These are phyloP conservation scores for Clinocottus analis DNA, from an alignment of 2,113 vertebrate genomes.

Conservation along the genomic window DNA sequence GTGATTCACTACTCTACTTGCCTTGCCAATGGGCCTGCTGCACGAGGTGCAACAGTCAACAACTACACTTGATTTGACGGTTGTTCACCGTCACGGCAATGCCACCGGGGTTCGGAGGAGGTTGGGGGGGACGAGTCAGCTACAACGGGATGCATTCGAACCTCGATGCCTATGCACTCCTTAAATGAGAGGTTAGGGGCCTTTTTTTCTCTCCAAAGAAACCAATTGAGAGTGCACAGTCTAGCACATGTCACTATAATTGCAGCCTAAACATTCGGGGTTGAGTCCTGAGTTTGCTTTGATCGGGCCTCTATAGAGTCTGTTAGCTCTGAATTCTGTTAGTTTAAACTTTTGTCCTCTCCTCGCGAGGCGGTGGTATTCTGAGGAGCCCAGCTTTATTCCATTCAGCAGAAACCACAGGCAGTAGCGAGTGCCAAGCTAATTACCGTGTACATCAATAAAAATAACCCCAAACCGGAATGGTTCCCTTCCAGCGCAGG, in stretches of 20 bases:
- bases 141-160: conserved; percentile 50
- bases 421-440: conserved; percentile 80
- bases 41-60: conserved; percentile 41
- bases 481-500: conserved; percentile 72
- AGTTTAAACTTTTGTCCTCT: conserved; percentile 82
- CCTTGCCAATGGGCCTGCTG: conserved; percentile 24
- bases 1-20: conserved; percentile 34
- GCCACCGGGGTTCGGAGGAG: no score
- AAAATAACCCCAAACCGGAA: conserved; percentile 84
- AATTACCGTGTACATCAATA: conserved; percentile 85
- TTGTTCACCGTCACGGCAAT: conserved; percentile 44
- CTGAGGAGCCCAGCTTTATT: conserved; percentile 68
- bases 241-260: conserved; percentile 72
- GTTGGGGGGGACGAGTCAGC: conserved; percentile 35
- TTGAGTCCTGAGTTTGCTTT: conserved; percentile 65
- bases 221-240: conserved; percentile 61
- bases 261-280: conserved; percentile 76
- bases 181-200: conserved; percentile 68
- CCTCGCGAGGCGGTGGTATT: conserved; percentile 50
- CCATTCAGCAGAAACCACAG: conserved; percentile 82
- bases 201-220: conserved; percentile 75
- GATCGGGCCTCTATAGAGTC: conserved; percentile 66
- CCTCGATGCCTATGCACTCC: conserved; percentile 45
- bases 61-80: conserved; percentile 55
- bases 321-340: conserved; percentile 66